Conservation (phyloP, 2,113 vertebrate genomes). For the Melanerpes aurifrons region DNA sequence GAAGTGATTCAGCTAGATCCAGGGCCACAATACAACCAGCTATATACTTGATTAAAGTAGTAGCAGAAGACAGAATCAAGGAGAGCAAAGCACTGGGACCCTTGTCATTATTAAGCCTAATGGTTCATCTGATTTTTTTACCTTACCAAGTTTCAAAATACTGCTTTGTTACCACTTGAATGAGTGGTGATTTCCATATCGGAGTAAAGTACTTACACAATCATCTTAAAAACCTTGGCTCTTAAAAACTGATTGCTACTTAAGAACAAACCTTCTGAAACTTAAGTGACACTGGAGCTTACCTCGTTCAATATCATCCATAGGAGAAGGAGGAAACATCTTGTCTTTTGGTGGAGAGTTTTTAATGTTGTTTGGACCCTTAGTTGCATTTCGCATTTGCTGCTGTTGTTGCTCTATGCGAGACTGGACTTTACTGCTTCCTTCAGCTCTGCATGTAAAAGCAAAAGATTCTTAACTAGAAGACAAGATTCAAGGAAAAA, state of each 20-base stretch:
- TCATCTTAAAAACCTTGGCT: not conserved
- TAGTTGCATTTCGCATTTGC: constrained; percentile 76
- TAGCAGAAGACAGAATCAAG: not conserved
- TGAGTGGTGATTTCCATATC: not conserved
- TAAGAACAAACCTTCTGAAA: not conserved
- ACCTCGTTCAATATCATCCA: constrained; percentile 98
- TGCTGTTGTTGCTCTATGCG: constrained; percentile 82
- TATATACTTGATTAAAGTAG: not conserved
- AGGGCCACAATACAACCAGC: not conserved
- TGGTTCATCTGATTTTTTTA: not conserved
- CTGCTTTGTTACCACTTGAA: not conserved
- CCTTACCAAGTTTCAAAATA: not conserved
- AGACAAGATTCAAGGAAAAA: not conserved
- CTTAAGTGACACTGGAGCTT: not conserved
- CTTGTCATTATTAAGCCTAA: not conserved
- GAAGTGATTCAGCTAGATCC: not conserved
- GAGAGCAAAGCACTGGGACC: not conserved
- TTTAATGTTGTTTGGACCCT: constrained; percentile 78
- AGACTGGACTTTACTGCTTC: constrained; percentile 94
- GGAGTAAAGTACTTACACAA: not conserved
- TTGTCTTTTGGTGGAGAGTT: constrained; percentile 83
- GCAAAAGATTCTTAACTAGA: not conserved
- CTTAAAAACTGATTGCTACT: not conserved
- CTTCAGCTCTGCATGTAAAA: constrained; percentile 85
- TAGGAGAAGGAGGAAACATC: constrained; percentile 83